These are phyloP conservation scores for Atractosteus spatula DNA, from an alignment of 2,113 vertebrate genomes.

Conservation along the genomic window DNA sequence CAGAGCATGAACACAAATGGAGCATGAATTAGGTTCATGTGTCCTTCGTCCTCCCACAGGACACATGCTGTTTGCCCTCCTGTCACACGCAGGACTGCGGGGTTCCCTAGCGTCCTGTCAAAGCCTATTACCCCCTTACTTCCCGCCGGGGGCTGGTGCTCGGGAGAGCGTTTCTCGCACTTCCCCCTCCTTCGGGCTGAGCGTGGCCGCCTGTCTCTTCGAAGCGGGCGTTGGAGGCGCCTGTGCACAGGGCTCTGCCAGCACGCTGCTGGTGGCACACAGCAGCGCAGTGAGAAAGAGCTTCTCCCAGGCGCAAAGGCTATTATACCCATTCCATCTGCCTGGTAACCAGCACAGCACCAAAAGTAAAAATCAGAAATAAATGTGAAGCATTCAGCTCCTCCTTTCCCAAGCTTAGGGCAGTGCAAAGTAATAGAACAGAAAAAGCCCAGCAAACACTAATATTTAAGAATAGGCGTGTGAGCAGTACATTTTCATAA, in stretches of 20 bases:
- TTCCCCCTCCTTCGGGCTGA: conserved; percentile 31
- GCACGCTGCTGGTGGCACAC: conserved; percentile 38
- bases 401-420: no score
- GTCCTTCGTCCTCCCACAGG: conserved; percentile 26
- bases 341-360: not conserved
- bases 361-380: not conserved
- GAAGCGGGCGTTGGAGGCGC: conserved; percentile 25
- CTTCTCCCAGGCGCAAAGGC: conserved; percentile 36
- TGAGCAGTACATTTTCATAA: no score
- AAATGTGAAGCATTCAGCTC: no score
- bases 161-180: conserved; percentile 12
- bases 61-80: conserved; percentile 37
- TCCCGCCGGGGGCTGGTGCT: conserved; percentile 33
- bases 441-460: no score
- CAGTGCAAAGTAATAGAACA: no score
- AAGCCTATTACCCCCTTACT: conserved; percentile 39
- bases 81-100: conserved; percentile 35
- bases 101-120: conserved; percentile 44
- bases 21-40: conserved; percentile 22
- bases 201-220: conserved; percentile 47
- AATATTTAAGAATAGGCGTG: no score
- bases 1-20: conserved; percentile 17
- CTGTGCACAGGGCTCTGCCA: conserved; percentile 43
- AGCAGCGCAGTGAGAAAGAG: conserved; percentile 37
- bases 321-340: conserved; percentile 16